phyloP scores from a whole-genome alignment of 2,113 vertebrate genomes.

The Serilophus lunatus region DNA sequence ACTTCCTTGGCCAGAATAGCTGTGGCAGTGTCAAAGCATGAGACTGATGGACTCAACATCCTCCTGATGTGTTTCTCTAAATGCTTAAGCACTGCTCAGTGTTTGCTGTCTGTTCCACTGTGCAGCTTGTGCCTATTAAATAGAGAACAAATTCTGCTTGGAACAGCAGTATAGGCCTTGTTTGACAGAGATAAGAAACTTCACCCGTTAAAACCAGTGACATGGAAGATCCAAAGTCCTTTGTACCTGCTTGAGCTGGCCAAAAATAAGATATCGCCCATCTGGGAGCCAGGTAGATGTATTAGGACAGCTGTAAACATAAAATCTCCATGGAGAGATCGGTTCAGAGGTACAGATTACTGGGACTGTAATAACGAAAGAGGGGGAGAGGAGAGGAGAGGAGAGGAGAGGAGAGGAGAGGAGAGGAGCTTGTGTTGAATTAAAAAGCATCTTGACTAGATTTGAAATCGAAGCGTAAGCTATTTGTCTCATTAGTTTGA shows the following conservation, averaged over 20 bases:
- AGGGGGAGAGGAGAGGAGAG: not conserved
- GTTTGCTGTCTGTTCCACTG: not conserved
- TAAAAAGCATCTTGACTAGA: not conserved
- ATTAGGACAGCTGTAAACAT: not conserved
- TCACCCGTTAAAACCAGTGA: not conserved
- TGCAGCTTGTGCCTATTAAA: not conserved
- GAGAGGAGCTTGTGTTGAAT: not conserved
- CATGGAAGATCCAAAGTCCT: not conserved
- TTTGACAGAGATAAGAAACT: slow-evolving; percentile 3
- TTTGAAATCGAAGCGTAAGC: not conserved
- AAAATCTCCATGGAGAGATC: not conserved
- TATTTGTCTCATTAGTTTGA: not conserved
- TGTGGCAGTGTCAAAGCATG: not conserved
- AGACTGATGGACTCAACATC: not conserved
- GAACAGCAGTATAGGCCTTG: not conserved
- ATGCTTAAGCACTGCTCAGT: not conserved
- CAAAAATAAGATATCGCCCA: not conserved
- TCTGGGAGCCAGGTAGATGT: not conserved
- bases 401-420: not conserved
- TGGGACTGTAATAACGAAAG: no score
- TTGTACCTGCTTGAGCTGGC: not conserved
- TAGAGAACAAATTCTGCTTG: not conserved
- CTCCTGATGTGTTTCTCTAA: not conserved
- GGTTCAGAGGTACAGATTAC: not conserved
- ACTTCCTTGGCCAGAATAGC: not conserved